These are phyloP conservation scores for Amphiprion ocellaris DNA, from an alignment of 2,113 vertebrate species.

Conservation along the genomic window DNA sequence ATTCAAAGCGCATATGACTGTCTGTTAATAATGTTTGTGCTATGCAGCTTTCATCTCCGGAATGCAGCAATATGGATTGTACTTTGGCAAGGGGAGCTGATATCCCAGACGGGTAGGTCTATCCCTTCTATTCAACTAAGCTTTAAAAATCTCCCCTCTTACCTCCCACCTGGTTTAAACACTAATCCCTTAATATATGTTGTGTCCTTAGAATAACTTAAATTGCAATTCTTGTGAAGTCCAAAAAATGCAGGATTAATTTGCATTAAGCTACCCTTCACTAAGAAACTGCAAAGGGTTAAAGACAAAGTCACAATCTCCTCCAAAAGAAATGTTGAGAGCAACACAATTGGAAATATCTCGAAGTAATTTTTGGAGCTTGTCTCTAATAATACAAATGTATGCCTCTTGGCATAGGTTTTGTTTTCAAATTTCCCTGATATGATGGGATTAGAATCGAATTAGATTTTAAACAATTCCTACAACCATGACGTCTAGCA, in stretches of 20 bases:
- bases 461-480: constrained; percentile 16
- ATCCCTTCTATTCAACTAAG: constrained; percentile 68
- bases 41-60: constrained; percentile 52
- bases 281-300: constrained; percentile 35
- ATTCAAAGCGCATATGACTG: constrained; percentile 45
- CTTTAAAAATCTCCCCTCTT: constrained; percentile 70
- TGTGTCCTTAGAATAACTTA: constrained; percentile 79
- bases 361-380: constrained; percentile 3
- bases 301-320: constrained; percentile 43
- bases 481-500: constrained; percentile 1
- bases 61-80: constrained; percentile 61
- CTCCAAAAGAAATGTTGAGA: constrained; percentile 4
- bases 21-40: constrained; percentile 65
- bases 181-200: constrained; percentile 80
- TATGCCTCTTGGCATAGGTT: neutral
- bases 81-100: constrained; percentile 66
- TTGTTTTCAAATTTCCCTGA: constrained; percentile 5
- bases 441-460: constrained; percentile 16
- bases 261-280: constrained; percentile 50
- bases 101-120: constrained; percentile 57
- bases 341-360: constrained; percentile 24
- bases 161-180: constrained; percentile 74
- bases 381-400: neutral
- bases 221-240: constrained; percentile 79
- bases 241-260: constrained; percentile 73